These are phyloP conservation scores for Gonatopus flavifemur DNA, from an alignment of 1,140 invertebrate species.

Conservation along the genomic window DNA sequence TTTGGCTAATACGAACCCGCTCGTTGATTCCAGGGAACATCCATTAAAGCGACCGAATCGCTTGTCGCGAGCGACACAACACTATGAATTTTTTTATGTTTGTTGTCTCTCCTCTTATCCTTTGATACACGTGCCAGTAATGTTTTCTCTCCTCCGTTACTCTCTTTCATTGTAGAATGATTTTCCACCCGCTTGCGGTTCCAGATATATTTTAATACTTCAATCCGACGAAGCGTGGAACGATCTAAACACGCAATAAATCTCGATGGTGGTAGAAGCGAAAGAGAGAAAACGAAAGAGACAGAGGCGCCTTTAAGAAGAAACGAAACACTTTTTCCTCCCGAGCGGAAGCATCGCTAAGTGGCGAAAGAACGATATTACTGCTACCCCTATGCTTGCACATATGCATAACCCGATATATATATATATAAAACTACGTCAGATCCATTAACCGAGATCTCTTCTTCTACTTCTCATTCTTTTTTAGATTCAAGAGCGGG, in stretches of 20 bases:
- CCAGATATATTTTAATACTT: conserved; percentile 35
- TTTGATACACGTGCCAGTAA: too few relatives aligned
- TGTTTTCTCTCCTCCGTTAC: background rate
- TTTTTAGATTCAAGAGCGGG: too few relatives aligned
- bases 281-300: conserved; percentile 2
- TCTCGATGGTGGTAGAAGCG: conserved; percentile 15
- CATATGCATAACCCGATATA: too few relatives aligned
- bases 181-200: too few relatives aligned
- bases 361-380: conserved; percentile 25
- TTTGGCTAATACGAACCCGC: too few relatives aligned
- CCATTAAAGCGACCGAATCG: too few relatives aligned
- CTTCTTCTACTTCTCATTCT: conserved; percentile 9
- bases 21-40: too few relatives aligned
- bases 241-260: conserved; percentile 43
- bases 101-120: too few relatives aligned
- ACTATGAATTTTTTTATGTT: too few relatives aligned
- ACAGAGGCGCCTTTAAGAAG: conserved; percentile 26
- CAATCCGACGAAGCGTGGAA: conserved; percentile 23
- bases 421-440: too few relatives aligned
- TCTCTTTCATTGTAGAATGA: too few relatives aligned
- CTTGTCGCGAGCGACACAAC: too few relatives aligned
- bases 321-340: conserved; percentile 25
- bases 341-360: conserved; percentile 34
- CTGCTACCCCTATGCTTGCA: conserved; percentile 23
- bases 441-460: conserved; percentile 35